These are phyloP conservation scores for Vimba vimba DNA, from an alignment of 2,113 vertebrate species.

Conservation along the genomic window DNA sequence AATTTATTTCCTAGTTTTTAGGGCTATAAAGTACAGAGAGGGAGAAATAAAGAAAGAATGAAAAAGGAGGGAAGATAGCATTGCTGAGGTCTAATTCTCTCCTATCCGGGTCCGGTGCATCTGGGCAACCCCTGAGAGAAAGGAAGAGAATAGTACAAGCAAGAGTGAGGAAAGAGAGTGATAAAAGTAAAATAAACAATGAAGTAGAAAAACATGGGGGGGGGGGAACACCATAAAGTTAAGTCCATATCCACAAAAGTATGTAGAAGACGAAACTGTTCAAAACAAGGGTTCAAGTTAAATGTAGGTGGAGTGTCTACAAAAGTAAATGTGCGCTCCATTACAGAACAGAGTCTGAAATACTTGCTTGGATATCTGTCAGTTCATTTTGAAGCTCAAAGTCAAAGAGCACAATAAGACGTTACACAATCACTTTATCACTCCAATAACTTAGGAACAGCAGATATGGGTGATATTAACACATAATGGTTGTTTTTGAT, in stretches of 20 bases:
- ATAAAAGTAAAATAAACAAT: not conserved
- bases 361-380: not conserved
- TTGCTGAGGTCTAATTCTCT: slow-evolving; percentile 70
- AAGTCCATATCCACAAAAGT: not conserved
- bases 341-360: not conserved
- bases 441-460: not conserved
- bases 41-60: slow-evolving; percentile 60
- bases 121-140: slow-evolving; percentile 68
- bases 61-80: slow-evolving; percentile 63
- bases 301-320: not conserved
- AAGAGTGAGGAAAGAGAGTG: slow-evolving; percentile 30
- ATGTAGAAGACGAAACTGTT: too few species aligned
- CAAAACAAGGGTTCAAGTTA: not conserved
- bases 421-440: not conserved
- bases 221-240: not conserved
- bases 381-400: not conserved
- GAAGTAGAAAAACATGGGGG: not conserved
- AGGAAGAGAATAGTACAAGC: slow-evolving; percentile 41
- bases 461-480: not conserved
- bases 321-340: not conserved
- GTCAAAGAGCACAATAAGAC: not conserved
- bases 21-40: slow-evolving; percentile 50
- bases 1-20: slow-evolving; percentile 50
- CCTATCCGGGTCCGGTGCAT: slow-evolving; percentile 71
- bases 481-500: not conserved